Evolutionary conservation across 2,888 invertebrate species (phyloP).

Genomic region (Papilio gigon): DNA sequence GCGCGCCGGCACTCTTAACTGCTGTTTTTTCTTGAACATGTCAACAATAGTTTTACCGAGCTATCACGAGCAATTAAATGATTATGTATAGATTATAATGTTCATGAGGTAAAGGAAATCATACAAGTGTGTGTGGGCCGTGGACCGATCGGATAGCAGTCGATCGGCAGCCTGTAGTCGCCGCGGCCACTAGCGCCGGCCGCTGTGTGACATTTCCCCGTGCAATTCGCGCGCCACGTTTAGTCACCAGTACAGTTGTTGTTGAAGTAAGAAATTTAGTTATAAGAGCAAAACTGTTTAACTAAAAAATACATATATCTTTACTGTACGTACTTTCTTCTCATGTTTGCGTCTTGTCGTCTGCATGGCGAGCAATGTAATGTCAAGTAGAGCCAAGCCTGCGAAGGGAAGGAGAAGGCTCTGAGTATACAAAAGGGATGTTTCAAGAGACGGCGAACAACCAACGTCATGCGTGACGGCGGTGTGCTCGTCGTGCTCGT

Average conservation of each 20-base stretch:
- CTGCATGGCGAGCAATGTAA: too few species aligned
- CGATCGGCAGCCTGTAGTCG: not conserved
- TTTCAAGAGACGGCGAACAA: not conserved
- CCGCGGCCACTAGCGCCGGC: not conserved
- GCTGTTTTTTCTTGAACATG: not conserved
- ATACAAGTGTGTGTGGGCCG: not conserved
- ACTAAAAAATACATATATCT: too few species aligned
- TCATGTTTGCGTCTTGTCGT: not conserved
- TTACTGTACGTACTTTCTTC: too few species aligned
- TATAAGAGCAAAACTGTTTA: not conserved
- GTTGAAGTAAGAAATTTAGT: not conserved
- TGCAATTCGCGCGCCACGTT: not conserved
- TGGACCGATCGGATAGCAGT: too few species aligned
- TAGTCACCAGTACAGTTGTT: not conserved
- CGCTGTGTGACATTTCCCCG: not conserved
- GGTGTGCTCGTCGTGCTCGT: too few species aligned
- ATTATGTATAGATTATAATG: not conserved
- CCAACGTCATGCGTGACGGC: not conserved
- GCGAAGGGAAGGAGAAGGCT: not conserved
- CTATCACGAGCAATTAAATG: not conserved
- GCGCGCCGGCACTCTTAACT: not conserved
- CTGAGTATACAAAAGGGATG: not conserved
- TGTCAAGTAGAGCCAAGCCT: too few species aligned
- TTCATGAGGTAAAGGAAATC: not conserved
- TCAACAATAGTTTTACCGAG: constrained; percentile 13